These are phyloP conservation scores for Agonopterix alstromeriana DNA, from an alignment of 2,888 invertebrate species.

Conservation along the genomic window DNA sequence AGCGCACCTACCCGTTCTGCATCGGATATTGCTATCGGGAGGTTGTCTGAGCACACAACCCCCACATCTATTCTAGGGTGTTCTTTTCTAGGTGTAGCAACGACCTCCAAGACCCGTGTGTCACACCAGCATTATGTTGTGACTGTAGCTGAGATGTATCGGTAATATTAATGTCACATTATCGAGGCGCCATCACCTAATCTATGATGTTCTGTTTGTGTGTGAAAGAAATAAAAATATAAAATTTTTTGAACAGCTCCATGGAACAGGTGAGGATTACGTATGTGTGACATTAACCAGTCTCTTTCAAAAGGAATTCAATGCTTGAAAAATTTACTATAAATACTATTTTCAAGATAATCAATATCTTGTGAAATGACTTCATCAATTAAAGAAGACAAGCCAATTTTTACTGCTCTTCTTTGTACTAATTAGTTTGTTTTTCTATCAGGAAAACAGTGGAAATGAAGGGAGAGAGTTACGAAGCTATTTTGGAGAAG, in stretches of 20 bases:
- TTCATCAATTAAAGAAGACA: conserved; percentile 38
- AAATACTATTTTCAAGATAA: conserved; percentile 36
- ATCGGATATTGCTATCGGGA: conserved; percentile 26
- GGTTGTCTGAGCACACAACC: conserved; percentile 33
- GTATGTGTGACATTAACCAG: conserved; percentile 58
- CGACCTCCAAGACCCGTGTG: conserved; percentile 51
- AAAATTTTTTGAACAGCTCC: conserved; percentile 74
- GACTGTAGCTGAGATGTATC: conserved; percentile 61
- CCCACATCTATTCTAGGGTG: conserved; percentile 68
- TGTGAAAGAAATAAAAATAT: conserved; percentile 70
- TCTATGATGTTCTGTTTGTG: conserved; percentile 69
- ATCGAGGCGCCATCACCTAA: conserved; percentile 65
- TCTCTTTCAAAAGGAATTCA: conserved; percentile 33
- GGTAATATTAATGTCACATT: conserved; percentile 72
- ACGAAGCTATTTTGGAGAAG: conserved; percentile 88
- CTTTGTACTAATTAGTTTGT: conserved; percentile 22
- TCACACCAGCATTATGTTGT: conserved; percentile 52
- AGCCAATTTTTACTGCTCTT: conserved; percentile 21
- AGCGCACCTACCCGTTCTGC: conserved; percentile 31
- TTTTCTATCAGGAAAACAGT: conserved; percentile 81
- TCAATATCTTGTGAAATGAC: conserved; percentile 35
- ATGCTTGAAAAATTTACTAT: conserved; percentile 39
- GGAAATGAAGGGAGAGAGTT: conserved; percentile 87
- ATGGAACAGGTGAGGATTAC: conserved; percentile 72
- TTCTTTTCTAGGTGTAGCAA: conserved; percentile 74